Base-by-base conservation (phyloP, 2,888 invertebrate species). In the Melangyna quadrimaculata region DNA sequence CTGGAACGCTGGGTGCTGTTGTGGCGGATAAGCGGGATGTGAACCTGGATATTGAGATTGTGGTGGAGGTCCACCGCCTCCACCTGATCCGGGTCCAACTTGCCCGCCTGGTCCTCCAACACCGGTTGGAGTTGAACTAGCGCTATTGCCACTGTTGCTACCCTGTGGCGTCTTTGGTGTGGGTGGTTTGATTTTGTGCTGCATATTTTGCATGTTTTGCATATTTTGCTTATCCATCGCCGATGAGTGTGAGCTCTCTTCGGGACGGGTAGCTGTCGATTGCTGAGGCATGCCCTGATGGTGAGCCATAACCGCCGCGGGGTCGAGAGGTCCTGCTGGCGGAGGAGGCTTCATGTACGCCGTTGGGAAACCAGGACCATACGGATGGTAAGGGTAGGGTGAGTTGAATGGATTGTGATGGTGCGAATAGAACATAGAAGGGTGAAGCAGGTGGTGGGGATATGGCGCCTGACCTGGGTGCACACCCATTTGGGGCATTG, bases 401-500 rank as follows among this genome's bases (percentile, higher is more conserved):
- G 92, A 91, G 82, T 92, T 92, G 82, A 92, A 92, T 57, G 92
- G 92, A 89, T 91, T 91, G 91, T 95, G 96, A 90, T 96, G 96
- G 78, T 92, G 91, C 19, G 96, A 95, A 88, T 96, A 96, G 88
- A 95, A 95, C 91, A 95, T 93, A 57, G 94, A 94, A 0, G 94
- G 94, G 83, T 94, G 94, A 91, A 96, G 95, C 17, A 95, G 94
- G 63, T 94, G 94, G 89, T 94, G 94, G 2, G 94, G 95, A 84
- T 95, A 95, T 57, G 94, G 94, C 89, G 95, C 95, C 89, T 96
- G 96, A 2, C 95, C 94, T 7, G 96, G 95, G 91, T 96, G 96
- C 93, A 96, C 95, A 14, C 92, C 91, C 61, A 92, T 91, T 78
- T 91, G 92, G 6, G 91, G 91, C 75, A 92, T 91, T 73, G 91